Base-by-base conservation (phyloP, 2,888 invertebrate species). In the Drosophila parthenogenetica region DNA sequence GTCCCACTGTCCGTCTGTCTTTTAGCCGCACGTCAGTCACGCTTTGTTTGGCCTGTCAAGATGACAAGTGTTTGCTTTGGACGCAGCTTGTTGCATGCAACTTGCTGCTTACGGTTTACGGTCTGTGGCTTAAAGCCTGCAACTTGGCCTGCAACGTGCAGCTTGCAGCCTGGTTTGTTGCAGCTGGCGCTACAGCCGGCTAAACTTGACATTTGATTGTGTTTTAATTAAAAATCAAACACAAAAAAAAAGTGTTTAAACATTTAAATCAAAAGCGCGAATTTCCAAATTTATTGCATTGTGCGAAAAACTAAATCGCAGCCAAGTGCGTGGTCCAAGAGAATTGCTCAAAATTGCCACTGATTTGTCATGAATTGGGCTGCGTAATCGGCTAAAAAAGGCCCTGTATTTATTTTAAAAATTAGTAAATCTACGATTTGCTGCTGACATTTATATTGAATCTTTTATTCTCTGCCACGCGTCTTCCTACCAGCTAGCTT, bases 131-230 rank as follows among this genome's bases (percentile, higher is more conserved):
- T 55, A 35, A 2, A 29, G 29, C 29, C 29, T 4, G 10, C 2
- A 13, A 35, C 29, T 29, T 29, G 8, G 35, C 13, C 8, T 13
- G 35, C 35, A 35, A 35, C 35, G 35, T 35, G 35, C 35, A 29
- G 22, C 63, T 58, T 77, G 60, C 78, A 19, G 22, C 35, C 40
- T 40, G 14, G 40, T 13, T 25, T 7, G 25, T 32, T 54, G 54
- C 54, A 85, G 89, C 86, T 76, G 83, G 83, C 83, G 88, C 89
- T 82, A 61, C 68, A 59, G 68, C 69, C 48, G 53, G 55, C 64
- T 89, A 88, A 85, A 88, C 90, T 85, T 89, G 90, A 89, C 90
- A 89, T 89, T 85, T 85, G 90, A 89, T 85, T 89, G 90, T 81
- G 75, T 89, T 85, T 85, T 85, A 85, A 85, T 85, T 85, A 85